Evolutionary conservation across 1,140 invertebrate genomes (phyloP), one percentile per base, ranked within the genome.

Genomic region (Chlorops oryzae): DNA sequence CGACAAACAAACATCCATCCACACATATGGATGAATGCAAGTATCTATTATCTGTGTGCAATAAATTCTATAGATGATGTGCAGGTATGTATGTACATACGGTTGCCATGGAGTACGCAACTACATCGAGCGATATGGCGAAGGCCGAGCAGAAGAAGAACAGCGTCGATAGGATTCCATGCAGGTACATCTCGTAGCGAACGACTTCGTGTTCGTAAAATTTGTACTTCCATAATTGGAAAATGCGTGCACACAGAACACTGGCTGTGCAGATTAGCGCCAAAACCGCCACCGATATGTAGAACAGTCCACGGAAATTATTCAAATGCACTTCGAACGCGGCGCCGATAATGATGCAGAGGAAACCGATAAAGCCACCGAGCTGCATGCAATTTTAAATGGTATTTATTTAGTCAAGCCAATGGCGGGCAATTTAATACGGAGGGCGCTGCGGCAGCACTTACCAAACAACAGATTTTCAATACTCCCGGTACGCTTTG

Each of bases 401-500:
- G 15, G 21, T 20, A 18, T 38, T 38, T 20, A 38, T 20, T 38
- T 5, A 18, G 10, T 18, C 17, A 38, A 18, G 10, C 3, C 5
- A 38, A 38, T 38, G 35, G 17, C 35, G 21, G 35, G 15, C 35
- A 20, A 38, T 38, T 18, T 20, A 38, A 38, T 18, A 18, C 17
- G 18, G 18, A 38, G 21, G 15, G 35, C 35, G 21, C 35, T 38
- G 35, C 6, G 35, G 6, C 35, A 15, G n/a, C 27, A 39, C 46
- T n/a, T 47, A 47, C 46, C 46, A 47, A 18, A 22, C 34, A 47
- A 39, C 34, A 47, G 24, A 47, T 47, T 39, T 47, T 47, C 35
- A 39, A 39, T 27, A 47, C 39, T 25, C 34, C 46, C 27, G 46
- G 39, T 27, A 47, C 39, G 35, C 27, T 34, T 39, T 39, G 32